Evolutionary conservation across 2,113 vertebrate species (phyloP).

Genomic region (Pleuronectes platessa): DNA sequence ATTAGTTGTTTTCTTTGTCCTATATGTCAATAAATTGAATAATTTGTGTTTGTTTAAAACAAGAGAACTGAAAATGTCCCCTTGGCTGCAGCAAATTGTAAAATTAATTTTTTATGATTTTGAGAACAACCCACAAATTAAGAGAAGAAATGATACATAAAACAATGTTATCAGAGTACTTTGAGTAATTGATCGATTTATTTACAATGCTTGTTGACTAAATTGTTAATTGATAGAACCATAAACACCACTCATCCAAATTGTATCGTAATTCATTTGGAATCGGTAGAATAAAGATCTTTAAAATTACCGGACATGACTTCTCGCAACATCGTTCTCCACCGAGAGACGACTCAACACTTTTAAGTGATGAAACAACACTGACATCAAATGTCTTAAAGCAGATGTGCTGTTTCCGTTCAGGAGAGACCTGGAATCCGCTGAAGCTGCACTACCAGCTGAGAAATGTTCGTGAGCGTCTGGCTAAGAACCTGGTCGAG

Average conservation of each 20-base stretch:
- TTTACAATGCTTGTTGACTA: too few relatives aligned
- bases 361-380: background rate
- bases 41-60: too few relatives aligned
- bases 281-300: background rate
- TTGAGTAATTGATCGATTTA: too few relatives aligned
- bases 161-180: too few relatives aligned
- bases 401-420: constrained; percentile 6
- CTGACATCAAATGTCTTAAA: background rate
- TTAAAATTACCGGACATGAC: background rate
- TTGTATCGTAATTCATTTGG: background rate
- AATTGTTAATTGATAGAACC: too few relatives aligned
- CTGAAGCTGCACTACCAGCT: constrained; percentile 97
- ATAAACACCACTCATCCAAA: background rate
- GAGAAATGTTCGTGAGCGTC: constrained; percentile 92
- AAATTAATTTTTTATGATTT: too few relatives aligned
- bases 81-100: too few relatives aligned
- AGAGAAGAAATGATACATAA: too few relatives aligned
- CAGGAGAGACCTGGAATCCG: constrained; percentile 98
- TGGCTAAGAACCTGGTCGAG: constrained; percentile 98
- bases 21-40: too few relatives aligned
- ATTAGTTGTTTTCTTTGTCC: too few relatives aligned
- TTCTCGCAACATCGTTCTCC: background rate
- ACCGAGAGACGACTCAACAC: background rate
- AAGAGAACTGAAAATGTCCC: too few relatives aligned
- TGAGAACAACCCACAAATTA: too few relatives aligned